These are phyloP conservation scores for Drosophila trichaetosa DNA, from an alignment of 2,888 invertebrate species.

Conservation along the genomic window DNA sequence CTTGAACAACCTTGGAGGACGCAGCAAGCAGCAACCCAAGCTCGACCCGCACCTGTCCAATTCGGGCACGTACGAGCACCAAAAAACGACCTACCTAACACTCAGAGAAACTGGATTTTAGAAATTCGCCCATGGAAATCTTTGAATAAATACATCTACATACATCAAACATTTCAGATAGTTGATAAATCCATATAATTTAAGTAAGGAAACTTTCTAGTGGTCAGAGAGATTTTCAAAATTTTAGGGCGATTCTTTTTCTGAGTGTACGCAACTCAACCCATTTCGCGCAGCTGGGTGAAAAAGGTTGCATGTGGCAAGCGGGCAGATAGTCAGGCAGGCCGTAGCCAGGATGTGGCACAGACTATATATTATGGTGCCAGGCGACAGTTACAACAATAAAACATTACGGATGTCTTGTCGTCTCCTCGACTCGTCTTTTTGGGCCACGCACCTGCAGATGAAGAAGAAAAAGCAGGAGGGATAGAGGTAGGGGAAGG, in stretches of 20 bases:
- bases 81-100: conserved; percentile 47
- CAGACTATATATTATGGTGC: conserved; percentile 74
- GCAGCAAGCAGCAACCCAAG: conserved; percentile 12
- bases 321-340: conserved; percentile 36
- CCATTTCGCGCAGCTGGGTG: neutral
- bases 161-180: too few species aligned
- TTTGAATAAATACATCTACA: too few species aligned
- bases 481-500: conserved; percentile 2
- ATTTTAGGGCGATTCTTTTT: neutral
- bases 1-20: conserved; percentile 49
- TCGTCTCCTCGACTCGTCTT: conserved; percentile 44
- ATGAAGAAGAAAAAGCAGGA: neutral
- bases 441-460: conserved; percentile 36
- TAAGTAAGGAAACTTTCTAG: neutral
- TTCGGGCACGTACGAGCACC: conserved; percentile 68
- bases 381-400: conserved; percentile 79
- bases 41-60: conserved; percentile 49
- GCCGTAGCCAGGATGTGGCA: conserved; percentile 56
- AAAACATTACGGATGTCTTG: conserved; percentile 72
- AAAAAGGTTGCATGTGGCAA: conserved; percentile 74
- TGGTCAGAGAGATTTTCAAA: neutral
- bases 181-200: too few species aligned
- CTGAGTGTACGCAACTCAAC: neutral
- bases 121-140: neutral
- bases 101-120: neutral